These are phyloP conservation scores for Aphelinus certus DNA, from an alignment of 1,140 invertebrate species.

Conservation along the genomic window DNA sequence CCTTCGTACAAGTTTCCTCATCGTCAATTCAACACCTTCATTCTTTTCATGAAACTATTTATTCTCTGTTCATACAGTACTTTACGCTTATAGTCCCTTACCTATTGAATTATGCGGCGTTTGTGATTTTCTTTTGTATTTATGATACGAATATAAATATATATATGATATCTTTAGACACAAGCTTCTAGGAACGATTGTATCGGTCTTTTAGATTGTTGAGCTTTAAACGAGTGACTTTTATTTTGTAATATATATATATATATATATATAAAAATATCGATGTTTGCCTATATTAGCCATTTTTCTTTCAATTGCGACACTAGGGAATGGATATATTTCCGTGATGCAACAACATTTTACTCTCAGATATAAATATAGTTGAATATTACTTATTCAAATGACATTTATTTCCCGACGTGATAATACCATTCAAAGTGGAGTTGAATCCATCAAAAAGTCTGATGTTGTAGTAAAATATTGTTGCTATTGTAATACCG, in stretches of 20 bases:
- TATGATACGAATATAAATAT: background rate
- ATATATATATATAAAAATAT: constrained; percentile 14
- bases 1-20: too few relatives aligned
- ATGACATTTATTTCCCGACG: too few relatives aligned
- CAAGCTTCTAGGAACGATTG: constrained; percentile 26
- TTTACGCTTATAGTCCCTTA: too few relatives aligned
- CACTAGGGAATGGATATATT: constrained; percentile 8
- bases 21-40: too few relatives aligned
- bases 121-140: constrained; percentile 31
- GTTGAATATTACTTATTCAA: too few relatives aligned
- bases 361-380: constrained; percentile 7
- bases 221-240: constrained; percentile 34
- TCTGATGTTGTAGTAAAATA: too few relatives aligned
- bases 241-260: constrained; percentile 27
- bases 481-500: too few relatives aligned
- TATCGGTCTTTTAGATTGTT: constrained; percentile 23
- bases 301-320: constrained; percentile 14
- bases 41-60: too few relatives aligned
- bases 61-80: too few relatives aligned
- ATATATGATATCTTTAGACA: constrained; percentile 15
- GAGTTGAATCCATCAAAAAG: too few relatives aligned
- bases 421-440: too few relatives aligned
- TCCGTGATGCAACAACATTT: background rate
- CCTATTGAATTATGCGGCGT: constrained; percentile 3
- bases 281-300: constrained; percentile 11